Conservation (phyloP, 2,888 invertebrate genomes). For the Emmelina monodactyla region DNA sequence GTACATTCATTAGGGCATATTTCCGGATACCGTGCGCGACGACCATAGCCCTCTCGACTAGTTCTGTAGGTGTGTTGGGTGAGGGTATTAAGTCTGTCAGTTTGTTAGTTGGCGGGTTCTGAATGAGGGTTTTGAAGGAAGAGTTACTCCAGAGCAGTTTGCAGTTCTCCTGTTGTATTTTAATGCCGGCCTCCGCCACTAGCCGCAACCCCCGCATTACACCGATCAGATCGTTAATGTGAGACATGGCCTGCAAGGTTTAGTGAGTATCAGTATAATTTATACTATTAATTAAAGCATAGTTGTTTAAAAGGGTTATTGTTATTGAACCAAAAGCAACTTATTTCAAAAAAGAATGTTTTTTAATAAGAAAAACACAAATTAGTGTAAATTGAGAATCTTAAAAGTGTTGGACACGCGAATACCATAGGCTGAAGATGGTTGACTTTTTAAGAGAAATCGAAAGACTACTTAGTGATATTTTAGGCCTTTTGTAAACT, state of each 20-base stretch:
- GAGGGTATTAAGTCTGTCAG: conserved; percentile 28
- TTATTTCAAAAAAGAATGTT: too few species aligned
- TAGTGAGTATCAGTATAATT: conserved; percentile 20
- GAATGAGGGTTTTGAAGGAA: conserved; percentile 62
- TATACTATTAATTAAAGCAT: too few species aligned
- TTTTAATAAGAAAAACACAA: too few species aligned
- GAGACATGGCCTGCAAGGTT: conserved; percentile 63
- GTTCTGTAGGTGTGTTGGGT: conserved; percentile 34
- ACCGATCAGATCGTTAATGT: conserved; percentile 70
- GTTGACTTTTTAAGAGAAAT: too few species aligned
- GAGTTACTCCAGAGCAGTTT: conserved; percentile 74
- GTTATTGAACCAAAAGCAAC: too few species aligned
- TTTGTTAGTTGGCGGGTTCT: conserved; percentile 38
- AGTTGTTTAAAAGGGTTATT: too few species aligned
- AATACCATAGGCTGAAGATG: too few species aligned
- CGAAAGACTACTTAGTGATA: too few species aligned
- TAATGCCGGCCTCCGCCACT: conserved; percentile 71
- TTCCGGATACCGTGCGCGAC: conserved; percentile 75
- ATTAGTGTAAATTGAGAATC: too few species aligned
- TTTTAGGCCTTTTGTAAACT: too few species aligned
- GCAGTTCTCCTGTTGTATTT: conserved; percentile 69
- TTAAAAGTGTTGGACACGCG: too few species aligned
- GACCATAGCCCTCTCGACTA: conserved; percentile 71
- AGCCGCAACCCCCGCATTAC: conserved; percentile 74
- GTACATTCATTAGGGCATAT: conserved; percentile 51